Evolutionary conservation across 2,797 vertebrate genomes (phyloP).

Genomic region (Bucorvus abyssinicus): DNA sequence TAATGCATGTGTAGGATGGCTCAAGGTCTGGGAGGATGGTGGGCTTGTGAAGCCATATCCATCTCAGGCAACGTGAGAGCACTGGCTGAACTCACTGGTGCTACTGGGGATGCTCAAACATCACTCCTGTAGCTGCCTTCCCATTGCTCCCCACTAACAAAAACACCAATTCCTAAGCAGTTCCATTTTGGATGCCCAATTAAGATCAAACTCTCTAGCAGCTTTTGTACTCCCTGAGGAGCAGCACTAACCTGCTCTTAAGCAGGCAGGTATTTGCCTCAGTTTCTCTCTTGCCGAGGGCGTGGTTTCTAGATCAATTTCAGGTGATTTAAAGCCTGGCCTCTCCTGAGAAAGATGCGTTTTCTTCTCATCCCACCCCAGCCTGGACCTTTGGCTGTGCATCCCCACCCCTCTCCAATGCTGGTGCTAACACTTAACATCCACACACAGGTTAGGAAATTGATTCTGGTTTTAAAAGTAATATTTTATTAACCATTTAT

Average conservation of each 20-base stretch:
- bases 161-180: neutral
- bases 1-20: neutral
- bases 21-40: neutral
- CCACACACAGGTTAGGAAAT: neutral
- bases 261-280: conserved; percentile 13
- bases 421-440: neutral
- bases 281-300: neutral
- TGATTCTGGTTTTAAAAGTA: neutral
- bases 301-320: conserved; percentile 25
- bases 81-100: neutral
- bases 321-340: neutral
- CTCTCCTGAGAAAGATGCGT: neutral
- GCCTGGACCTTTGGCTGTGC: neutral
- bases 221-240: conserved; percentile 23
- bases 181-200: neutral
- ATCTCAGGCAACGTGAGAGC: neutral
- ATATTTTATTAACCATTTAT: neutral
- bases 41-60: neutral
- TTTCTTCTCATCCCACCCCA: neutral
- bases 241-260: conserved; percentile 40
- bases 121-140: neutral
- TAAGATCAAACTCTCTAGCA: neutral
- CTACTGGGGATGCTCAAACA: neutral
- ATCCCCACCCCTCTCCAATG: neutral
- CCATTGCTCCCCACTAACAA: neutral